Evolutionary conservation across 1,140 invertebrate species (phyloP), one percentile per base, ranked within the genome.

Genomic region (Mesaphorura yosii): DNA sequence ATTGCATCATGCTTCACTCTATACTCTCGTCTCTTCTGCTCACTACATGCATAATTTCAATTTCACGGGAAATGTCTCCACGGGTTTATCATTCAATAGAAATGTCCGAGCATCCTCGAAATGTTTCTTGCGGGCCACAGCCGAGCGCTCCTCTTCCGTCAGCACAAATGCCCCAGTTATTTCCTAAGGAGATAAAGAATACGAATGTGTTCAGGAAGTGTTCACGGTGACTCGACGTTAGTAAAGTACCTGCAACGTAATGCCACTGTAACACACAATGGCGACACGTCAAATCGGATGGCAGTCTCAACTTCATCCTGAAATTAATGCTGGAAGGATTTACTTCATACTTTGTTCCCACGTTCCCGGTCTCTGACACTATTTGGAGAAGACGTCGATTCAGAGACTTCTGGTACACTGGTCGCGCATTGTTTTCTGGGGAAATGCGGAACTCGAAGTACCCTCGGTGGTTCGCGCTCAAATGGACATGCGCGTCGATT

Each of bases 381-480:
- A 34, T 68, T 40, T 71, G 66, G 0, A 92, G 69, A 0, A 85
- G 59, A 66, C 87, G 69, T 57, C 80, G 69, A 65, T 89, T 82
- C 23, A 91, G 69, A 62, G 87, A 91, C 0, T 80, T 75, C 64
- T 90, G 81, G 1, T 76, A 80, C n/a, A 69, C 66, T 4, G 69
- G 64, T 34, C 68, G 29, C 31, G 68, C 51, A 67, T 69, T 67
- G 28, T 73, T 75, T 66, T 77, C 74, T 0, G 86, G 78, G 65
- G 88, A 94, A 0, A 88, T 63, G 51, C 84, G 75, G 69, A 93
- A 92, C 66, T 92, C 85, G 64, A 92, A 93, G 68, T 80, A 88
- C 10, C 90, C 89, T 59, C 51, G 42, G 20, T 66, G 64, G 41
- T 58, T 61, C 15, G 64, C 57, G 12, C 58, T 56, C 2, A 66